Percentiles rank a stretch among this genome's conserved stretches.
Conservation (phyloP, 2,113 vertebrate genomes). For the Pampusana beccarii region DNA sequence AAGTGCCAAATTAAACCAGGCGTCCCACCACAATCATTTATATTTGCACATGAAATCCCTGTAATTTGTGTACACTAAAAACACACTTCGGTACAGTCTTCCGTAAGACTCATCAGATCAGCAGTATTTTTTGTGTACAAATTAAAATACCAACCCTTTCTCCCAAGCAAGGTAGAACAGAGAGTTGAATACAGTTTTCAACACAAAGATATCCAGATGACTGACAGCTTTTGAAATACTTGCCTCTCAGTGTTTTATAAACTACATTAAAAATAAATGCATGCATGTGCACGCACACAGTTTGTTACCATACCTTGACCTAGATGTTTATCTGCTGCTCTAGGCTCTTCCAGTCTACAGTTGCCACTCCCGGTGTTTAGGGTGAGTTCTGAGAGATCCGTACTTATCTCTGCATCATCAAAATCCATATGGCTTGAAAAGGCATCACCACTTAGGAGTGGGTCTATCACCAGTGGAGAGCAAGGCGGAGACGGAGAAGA, state of each 20-base stretch:
- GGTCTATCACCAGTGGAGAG: conserved; percentile 87
- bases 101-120: background rate
- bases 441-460: conserved; percentile 83
- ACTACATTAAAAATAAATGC: conserved; percentile 11
- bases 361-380: conserved; percentile 65
- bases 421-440: conserved; percentile 80
- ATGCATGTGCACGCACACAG: background rate
- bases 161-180: background rate
- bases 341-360: conserved; percentile 72
- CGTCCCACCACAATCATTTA: background rate
- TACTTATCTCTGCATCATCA: conserved; percentile 81
- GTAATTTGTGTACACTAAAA: background rate
- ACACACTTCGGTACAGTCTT: background rate
- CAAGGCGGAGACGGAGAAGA: conserved; percentile 95
- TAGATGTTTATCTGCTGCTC: conserved; percentile 64
- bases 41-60: background rate
- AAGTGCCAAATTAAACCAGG: background rate
- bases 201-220: background rate
- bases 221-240: background rate
- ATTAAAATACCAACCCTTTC: background rate
- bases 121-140: background rate
- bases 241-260: background rate
- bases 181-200: background rate
- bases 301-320: conserved; percentile 72
- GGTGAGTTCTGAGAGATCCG: conserved; percentile 79